These are phyloP conservation scores for Bagarius yarrelli DNA, from an alignment of 2,113 vertebrate genomes.

Conservation along the genomic window DNA sequence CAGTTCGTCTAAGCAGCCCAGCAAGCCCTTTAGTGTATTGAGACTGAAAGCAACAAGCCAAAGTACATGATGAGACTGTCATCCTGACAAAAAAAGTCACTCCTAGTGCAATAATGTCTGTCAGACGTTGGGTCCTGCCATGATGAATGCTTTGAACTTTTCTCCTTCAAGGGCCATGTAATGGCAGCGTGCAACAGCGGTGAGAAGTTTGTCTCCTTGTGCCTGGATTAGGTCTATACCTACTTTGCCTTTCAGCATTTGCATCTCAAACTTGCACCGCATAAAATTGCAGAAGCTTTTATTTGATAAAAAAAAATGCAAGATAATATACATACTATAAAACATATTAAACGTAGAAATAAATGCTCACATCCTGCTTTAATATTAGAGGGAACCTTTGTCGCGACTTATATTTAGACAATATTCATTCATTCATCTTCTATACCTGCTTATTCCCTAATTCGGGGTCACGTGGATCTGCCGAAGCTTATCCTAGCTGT, in stretches of 20 bases:
- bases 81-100: constrained; percentile 45
- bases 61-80: constrained; percentile 40
- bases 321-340: not conserved
- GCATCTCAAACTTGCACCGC: not conserved
- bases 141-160: constrained; percentile 44
- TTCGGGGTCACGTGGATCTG: too few relatives aligned
- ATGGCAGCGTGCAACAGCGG: constrained; percentile 2
- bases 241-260: not conserved
- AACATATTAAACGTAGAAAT: not conserved
- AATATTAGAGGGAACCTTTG: too few relatives aligned
- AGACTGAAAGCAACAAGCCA: constrained; percentile 15
- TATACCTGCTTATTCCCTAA: too few relatives aligned
- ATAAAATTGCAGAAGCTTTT: not conserved
- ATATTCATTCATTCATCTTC: too few relatives aligned
- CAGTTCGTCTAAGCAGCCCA: not conserved
- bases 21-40: constrained; percentile 19
- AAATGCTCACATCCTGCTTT: too few relatives aligned
- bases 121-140: constrained; percentile 34
- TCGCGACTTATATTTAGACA: too few relatives aligned
- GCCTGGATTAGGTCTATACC: not conserved
- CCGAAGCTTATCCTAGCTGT: too few relatives aligned
- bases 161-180: constrained; percentile 31
- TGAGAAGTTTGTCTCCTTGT: not conserved
- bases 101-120: constrained; percentile 35
- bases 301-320: not conserved